Conservation (phyloP, 2,113 vertebrate species). For the Chionomys nivalis region DNA sequence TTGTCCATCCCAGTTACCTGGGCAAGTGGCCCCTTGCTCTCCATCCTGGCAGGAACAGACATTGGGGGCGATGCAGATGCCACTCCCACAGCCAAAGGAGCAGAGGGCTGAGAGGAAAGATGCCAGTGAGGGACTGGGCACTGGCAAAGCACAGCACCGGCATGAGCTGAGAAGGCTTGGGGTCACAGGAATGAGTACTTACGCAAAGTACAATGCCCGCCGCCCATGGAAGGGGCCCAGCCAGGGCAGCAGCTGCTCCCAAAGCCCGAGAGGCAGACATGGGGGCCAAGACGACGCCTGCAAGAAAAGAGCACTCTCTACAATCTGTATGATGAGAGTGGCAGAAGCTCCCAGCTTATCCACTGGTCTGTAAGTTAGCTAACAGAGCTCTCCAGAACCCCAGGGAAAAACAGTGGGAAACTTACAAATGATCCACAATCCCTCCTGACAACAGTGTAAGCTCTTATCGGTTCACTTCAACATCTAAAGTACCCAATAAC, state of each 20-base stretch:
- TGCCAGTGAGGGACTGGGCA: neutral
- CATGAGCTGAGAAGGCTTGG: neutral
- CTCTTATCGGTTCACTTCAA: neutral
- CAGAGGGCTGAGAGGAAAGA: constrained; percentile 83
- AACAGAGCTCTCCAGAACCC: neutral
- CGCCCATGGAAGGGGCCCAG: constrained; percentile 85
- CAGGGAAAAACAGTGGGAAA: neutral
- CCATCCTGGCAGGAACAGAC: constrained; percentile 87
- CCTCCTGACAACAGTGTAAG: neutral
- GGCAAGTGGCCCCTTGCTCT: constrained; percentile 87
- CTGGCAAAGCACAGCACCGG: neutral
- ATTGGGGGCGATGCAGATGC: constrained; percentile 88
- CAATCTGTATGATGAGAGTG: neutral
- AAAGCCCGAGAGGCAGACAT: constrained; percentile 87
- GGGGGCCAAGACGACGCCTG: constrained; percentile 87
- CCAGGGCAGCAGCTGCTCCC: constrained; percentile 88
- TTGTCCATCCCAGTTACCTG: constrained; percentile 81
- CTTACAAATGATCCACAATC: neutral
- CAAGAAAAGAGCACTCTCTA: constrained; percentile 10
- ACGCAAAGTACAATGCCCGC: constrained; percentile 88
- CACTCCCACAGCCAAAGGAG: constrained; percentile 87
- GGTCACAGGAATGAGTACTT: constrained; percentile 75
- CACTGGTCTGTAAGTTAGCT: neutral
- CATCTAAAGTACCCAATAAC: neutral
- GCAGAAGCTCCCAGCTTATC: neutral